phyloP scores from a whole-genome alignment of 1,140 invertebrate genomes.

The Phenacoccus solenopsis region DNA sequence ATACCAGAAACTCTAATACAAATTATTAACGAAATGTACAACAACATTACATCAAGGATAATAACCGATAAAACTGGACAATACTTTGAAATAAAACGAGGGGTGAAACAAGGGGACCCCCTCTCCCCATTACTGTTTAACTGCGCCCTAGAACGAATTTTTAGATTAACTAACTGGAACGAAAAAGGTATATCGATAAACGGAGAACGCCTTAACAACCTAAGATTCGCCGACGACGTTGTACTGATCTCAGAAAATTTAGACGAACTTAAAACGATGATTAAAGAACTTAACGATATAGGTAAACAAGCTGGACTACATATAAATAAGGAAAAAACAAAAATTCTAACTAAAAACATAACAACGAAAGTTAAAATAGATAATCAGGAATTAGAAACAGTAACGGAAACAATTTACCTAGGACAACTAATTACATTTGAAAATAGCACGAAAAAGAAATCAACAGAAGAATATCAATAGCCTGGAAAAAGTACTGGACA shows the following conservation, averaged over 20 bases:
- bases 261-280: slow-evolving; percentile 15
- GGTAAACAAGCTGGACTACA: slow-evolving; percentile 18
- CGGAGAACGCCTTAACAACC: slow-evolving; percentile 27
- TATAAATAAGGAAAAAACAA: slow-evolving; percentile 20
- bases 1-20: not conserved
- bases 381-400: slow-evolving; percentile 16
- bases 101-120: slow-evolving; percentile 22
- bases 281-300: slow-evolving; percentile 8
- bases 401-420: slow-evolving; percentile 5
- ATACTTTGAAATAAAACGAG: not conserved
- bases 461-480: slow-evolving; percentile 19
- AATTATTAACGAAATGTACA: slow-evolving; percentile 6
- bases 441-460: slow-evolving; percentile 11
- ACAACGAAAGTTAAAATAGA: not conserved
- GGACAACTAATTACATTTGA: slow-evolving; percentile 8
- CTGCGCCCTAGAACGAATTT: slow-evolving; percentile 22
- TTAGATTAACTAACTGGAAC: slow-evolving; percentile 23
- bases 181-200: slow-evolving; percentile 27
- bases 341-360: slow-evolving; percentile 19
- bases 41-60: not conserved
- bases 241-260: slow-evolving; percentile 25
- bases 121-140: slow-evolving; percentile 26
- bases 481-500: slow-evolving; percentile 21
- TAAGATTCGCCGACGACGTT: slow-evolving; percentile 32
- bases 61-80: slow-evolving; percentile 9